Conservation (phyloP, 2,113 vertebrate species). For the Lampris incognitus region DNA sequence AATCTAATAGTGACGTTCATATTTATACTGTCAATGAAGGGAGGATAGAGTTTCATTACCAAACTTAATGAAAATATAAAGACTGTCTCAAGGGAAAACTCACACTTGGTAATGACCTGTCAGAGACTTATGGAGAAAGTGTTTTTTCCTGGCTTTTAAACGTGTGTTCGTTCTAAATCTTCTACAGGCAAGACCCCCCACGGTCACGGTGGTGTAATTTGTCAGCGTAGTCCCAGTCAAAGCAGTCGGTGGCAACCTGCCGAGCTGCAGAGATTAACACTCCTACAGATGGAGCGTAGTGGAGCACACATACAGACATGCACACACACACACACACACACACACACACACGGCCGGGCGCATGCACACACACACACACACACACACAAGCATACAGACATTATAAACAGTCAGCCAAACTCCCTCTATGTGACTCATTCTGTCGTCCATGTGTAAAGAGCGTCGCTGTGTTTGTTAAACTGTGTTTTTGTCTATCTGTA, state of each 20-base stretch:
- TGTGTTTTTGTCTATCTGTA: conserved; percentile 8
- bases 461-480: conserved; percentile 9
- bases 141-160: conserved; percentile 15
- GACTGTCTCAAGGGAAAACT: conserved; percentile 8
- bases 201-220: conserved; percentile 17
- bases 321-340: too few relatives aligned
- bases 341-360: neutral
- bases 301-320: conserved; percentile 45
- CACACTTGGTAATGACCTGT: neutral
- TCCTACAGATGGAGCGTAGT: conserved; percentile 40
- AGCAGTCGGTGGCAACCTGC: conserved; percentile 18
- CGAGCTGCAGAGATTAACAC: conserved; percentile 55
- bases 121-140: conserved; percentile 13
- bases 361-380: conserved; percentile 55
- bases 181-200: conserved; percentile 8
- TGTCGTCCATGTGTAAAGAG: conserved; percentile 24
- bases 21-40: conserved; percentile 17
- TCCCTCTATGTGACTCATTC: conserved; percentile 32
- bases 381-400: conserved; percentile 1
- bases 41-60: conserved; percentile 44
- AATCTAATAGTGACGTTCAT: conserved; percentile 19
- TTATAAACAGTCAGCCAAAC: conserved; percentile 59
- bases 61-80: conserved; percentile 29
- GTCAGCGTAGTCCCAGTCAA: conserved; percentile 31
- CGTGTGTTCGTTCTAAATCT: conserved; percentile 36